Evolutionary conservation across 2,888 invertebrate species (phyloP).

Genomic region (Callyntrura sp.): DNA sequence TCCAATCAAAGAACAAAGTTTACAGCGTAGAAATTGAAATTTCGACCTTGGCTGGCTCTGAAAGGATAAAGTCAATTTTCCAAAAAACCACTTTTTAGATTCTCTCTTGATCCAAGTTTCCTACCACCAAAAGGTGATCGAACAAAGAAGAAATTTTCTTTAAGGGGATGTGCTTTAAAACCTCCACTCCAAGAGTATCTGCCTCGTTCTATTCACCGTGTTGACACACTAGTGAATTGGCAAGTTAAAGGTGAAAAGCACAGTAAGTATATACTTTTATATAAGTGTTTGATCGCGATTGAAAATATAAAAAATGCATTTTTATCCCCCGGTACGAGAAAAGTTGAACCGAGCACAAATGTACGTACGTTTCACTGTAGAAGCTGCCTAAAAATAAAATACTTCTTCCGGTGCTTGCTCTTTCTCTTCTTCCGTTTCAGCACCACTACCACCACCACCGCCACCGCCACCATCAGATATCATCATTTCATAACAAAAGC

Average conservation of each 20-base stretch:
- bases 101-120: neutral
- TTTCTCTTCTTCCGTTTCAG: neutral
- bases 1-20: neutral
- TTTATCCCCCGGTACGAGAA: neutral
- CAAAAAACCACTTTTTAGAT: neutral
- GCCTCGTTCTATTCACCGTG: neutral
- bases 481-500: slow-evolving; percentile 28
- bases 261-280: neutral
- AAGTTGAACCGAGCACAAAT: neutral
- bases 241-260: neutral
- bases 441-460: neutral
- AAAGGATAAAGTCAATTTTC: slow-evolving; percentile 27
- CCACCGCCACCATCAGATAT: neutral
- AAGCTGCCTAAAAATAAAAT: slow-evolving; percentile 25
- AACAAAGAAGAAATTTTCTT: neutral
- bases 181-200: neutral
- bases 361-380: neutral
- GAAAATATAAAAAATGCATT: neutral
- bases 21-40: slow-evolving; percentile 59
- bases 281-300: neutral
- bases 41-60: slow-evolving; percentile 70
- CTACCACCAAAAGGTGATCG: neutral
- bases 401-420: slow-evolving; percentile 56
- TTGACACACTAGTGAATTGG: too few species aligned
- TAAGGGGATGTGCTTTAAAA: neutral